phyloP scores from a whole-genome alignment of 2,113 vertebrate genomes.

The Halcyon senegalensis region DNA sequence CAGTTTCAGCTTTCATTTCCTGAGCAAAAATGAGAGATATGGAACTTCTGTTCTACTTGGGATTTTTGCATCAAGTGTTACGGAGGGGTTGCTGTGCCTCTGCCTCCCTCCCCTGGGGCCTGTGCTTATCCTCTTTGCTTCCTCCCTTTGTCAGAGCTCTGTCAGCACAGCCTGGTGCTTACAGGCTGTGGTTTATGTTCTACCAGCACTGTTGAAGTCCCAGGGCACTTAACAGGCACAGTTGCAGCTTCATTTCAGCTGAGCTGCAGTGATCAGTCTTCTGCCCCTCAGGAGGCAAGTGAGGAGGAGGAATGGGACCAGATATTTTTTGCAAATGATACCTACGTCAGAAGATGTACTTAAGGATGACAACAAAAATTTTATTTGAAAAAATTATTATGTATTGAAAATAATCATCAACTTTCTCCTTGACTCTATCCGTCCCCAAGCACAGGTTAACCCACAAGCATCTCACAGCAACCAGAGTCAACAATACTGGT shows the following conservation, averaged over 20 bases:
- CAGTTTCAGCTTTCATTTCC: not conserved
- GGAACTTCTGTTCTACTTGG: not conserved
- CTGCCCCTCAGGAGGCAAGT: not conserved
- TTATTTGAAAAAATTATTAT: conserved; percentile 80
- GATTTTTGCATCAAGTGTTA: not conserved
- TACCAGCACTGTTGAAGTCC: not conserved
- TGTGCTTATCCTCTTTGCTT: not conserved
- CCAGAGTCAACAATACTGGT: conserved; percentile 31
- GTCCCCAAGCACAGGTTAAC: conserved; percentile 57
- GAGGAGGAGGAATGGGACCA: not conserved
- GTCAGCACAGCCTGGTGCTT: not conserved
- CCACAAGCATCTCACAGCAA: conserved; percentile 47
- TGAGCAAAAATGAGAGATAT: not conserved
- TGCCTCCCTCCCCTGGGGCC: not conserved
- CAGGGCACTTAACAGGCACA: not conserved
- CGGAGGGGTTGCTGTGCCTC: not conserved
- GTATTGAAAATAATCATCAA: conserved; percentile 77
- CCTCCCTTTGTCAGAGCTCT: not conserved
- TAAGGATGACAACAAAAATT: conserved; percentile 70
- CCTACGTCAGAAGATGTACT: not conserved
- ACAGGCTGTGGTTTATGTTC: not conserved
- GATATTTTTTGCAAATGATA: not conserved
- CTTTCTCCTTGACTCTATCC: not conserved
- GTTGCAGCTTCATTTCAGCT: not conserved
- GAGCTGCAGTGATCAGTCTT: not conserved